phyloP scores from a whole-genome alignment of 92 coral and sea anemone species.

The Actinernus sp. region DNA sequence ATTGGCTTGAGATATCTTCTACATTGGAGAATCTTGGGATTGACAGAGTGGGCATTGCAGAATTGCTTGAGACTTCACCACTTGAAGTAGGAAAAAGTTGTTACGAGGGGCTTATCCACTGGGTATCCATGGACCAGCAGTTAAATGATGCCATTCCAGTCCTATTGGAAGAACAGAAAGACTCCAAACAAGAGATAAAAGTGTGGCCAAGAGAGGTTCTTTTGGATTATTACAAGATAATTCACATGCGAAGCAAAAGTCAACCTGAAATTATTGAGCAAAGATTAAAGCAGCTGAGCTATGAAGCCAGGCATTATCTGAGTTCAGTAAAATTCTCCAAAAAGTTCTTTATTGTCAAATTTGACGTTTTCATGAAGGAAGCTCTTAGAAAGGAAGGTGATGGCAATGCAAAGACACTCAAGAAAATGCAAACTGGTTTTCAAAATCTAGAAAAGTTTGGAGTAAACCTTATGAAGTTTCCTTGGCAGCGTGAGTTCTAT shows the following conservation, averaged over 20 bases:
- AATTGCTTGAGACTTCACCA: too few relatives aligned
- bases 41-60: conserved; percentile 29
- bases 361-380: background rate
- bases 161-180: too few relatives aligned
- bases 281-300: background rate
- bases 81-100: too few relatives aligned
- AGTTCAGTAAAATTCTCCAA: background rate
- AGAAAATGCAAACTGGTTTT: conserved; percentile 46
- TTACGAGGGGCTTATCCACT: too few relatives aligned
- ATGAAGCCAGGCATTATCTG: conserved; percentile 9
- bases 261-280: background rate
- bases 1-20: conserved; percentile 50
- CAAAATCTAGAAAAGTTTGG: conserved; percentile 69
- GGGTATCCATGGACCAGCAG: too few relatives aligned
- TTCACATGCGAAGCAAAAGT: background rate
- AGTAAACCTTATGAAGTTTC: conserved; percentile 54
- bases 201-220: background rate
- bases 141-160: too few relatives aligned
- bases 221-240: background rate
- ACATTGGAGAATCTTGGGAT: conserved; percentile 49
- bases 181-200: too few relatives aligned
- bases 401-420: background rate
- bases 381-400: background rate
- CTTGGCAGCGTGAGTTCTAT: conserved; percentile 79
- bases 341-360: background rate